Evolutionary conservation across 2,888 invertebrate genomes (phyloP), one percentile per base, ranked within the genome.

Genomic region (Frankliniella intonsa): DNA sequence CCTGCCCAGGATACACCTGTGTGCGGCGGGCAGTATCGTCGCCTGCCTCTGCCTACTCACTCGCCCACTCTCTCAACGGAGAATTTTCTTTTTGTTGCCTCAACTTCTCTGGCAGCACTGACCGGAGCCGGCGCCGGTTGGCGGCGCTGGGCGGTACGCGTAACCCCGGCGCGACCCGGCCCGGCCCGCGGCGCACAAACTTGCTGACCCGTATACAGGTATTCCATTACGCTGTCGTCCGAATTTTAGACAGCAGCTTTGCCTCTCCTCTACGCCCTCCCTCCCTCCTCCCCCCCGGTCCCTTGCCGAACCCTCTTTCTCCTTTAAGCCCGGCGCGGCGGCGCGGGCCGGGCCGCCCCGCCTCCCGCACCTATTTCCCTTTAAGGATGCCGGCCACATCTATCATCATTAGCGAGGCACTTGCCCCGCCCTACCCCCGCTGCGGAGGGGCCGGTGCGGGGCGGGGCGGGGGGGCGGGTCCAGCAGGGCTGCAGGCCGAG

Each of bases 111-210:
- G 38, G 38, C 38, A 38, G 38, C 38, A 38, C 38, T 38, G 38
- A 38, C 38, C 38, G 38, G 38, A 38, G 38, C 38, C 38, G 38
- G 38, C 2, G 38, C 38, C 38, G 38, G 38, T n/a, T n/a, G n/a
- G n/a, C n/a, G n/a, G n/a, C n/a, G n/a, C n/a, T n/a, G n/a, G n/a
- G n/a, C n/a, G n/a, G n/a, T n/a, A n/a, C n/a, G n/a, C n/a, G n/a
- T n/a, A n/a, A n/a, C n/a, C 38, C 38, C 5, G 38, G 5, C 55
- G 81, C 83, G 81, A 62, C 81, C 65, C 76, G 80, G 82, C 55
- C 65, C 81, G 79, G 81, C 80, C 80, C 22, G 81, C 79, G 80
- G 82, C 22, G 50, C 55, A 2, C 38, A 38, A 38, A 38, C 38
- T 38, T 55, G 55, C 55, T 55, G 55, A 55, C 55, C 55, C 55